Conservation (phyloP, 2,113 vertebrate species). For the Triplophysa rosa region DNA sequence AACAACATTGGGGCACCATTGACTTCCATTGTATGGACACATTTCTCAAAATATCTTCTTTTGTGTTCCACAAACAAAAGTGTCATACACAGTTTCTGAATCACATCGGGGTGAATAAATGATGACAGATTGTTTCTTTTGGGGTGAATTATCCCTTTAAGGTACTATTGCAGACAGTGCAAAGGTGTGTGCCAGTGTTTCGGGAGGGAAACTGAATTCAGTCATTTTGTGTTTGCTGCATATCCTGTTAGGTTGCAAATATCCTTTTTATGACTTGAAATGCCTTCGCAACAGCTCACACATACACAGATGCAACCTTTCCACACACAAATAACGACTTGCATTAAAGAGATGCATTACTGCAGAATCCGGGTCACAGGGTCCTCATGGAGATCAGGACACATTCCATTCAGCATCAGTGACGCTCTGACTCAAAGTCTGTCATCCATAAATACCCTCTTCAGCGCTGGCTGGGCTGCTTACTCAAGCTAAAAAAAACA, state of each 20-base stretch:
- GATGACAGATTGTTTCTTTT: no score
- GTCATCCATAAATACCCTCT: conserved; percentile 27
- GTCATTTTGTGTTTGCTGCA: not conserved
- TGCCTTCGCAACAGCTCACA: not conserved
- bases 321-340: conserved; percentile 15
- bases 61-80: no score
- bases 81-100: no score
- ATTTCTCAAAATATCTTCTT: no score
- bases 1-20: no score
- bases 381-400: conserved; percentile 29
- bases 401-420: conserved; percentile 28
- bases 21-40: no score
- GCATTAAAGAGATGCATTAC: conserved; percentile 38
- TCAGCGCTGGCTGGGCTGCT: conserved; percentile 6
- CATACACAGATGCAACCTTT: not conserved
- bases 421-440: conserved; percentile 21
- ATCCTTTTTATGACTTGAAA: not conserved
- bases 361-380: conserved; percentile 24
- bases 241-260: not conserved
- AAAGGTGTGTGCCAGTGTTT: no score
- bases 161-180: no score
- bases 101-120: no score
- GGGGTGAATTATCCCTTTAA: no score
- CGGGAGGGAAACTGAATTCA: not conserved
- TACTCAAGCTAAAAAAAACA: conserved; percentile 2